phyloP scores from a whole-genome alignment of 2,113 vertebrate species.

The Cebus imitator region DNA sequence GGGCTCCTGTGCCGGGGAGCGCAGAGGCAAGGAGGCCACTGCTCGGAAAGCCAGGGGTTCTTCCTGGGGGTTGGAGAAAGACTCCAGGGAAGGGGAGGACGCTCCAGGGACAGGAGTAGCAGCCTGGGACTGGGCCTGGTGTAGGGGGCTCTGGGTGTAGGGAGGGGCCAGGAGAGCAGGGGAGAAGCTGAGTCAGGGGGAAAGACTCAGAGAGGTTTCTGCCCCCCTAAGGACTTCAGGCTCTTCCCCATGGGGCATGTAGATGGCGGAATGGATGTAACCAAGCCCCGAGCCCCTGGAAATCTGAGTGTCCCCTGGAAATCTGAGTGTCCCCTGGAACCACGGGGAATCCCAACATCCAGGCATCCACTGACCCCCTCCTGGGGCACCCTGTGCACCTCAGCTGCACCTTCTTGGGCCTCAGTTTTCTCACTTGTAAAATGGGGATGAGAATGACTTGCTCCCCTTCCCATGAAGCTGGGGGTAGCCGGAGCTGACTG shows the following conservation, averaged over 20 bases:
- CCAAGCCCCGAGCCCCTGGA: not conserved
- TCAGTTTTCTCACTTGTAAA: not conserved
- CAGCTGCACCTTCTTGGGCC: not conserved
- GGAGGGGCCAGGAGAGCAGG: not conserved
- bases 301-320: not conserved
- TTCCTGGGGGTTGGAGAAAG: not conserved
- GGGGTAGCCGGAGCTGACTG: not conserved
- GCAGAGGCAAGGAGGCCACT: accelerated
- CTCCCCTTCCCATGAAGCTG: not conserved
- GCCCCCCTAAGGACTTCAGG: no score
- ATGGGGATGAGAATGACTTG: not conserved
- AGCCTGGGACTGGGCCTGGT: not conserved
- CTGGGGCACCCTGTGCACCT: accelerated
- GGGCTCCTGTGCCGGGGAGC: not conserved
- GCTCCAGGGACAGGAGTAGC: not conserved
- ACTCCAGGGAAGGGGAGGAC: not conserved
- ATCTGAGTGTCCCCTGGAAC: not conserved
- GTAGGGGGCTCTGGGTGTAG: accelerated
- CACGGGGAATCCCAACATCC: not conserved
- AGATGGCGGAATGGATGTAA: not conserved
- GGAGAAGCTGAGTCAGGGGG: accelerated
- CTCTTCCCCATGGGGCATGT: no score
- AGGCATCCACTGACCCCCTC: not conserved
- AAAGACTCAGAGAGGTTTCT: not conserved
- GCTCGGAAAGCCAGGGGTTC: not conserved